Percentiles rank a stretch among this genome's conserved stretches.
phyloP scores from a whole-genome alignment of 2,888 invertebrate genomes.

The Didymodactylos carnosus region DNA sequence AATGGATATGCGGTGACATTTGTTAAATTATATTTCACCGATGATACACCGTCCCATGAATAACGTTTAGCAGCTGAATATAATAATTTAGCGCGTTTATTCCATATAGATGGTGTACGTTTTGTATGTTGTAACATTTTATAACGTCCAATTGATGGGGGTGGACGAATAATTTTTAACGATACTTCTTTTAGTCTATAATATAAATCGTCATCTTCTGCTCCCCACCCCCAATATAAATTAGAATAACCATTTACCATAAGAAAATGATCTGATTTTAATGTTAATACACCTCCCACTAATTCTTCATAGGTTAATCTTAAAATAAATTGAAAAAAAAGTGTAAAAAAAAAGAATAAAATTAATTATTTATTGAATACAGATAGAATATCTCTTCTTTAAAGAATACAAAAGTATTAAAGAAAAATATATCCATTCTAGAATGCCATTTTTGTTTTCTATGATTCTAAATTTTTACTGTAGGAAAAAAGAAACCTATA shows the following conservation, averaged over 20 bases:
- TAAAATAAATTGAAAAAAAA: constrained; percentile 10
- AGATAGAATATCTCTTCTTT: neutral
- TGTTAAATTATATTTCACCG: neutral
- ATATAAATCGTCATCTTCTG: constrained; percentile 29
- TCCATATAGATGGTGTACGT: constrained; percentile 23
- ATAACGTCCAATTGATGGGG: constrained; percentile 73
- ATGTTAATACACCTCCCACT: constrained; percentile 36
- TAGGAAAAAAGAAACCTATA: too few species aligned
- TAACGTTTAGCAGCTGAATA: constrained; percentile 49
- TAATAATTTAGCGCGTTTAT: constrained; percentile 49
- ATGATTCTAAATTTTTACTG: too few species aligned
- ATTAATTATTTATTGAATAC: neutral
- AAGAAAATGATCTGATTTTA: constrained; percentile 32
- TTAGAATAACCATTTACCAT: constrained; percentile 35
- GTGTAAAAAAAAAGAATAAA: neutral
- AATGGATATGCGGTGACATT: neutral
- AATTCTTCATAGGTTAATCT: constrained; percentile 34
- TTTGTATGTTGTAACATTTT: constrained; percentile 73
- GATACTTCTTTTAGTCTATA: constrained; percentile 36
- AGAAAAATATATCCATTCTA: neutral
- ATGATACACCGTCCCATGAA: constrained; percentile 13
- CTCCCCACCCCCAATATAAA: constrained; percentile 35
- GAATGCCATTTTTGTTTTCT: neutral
- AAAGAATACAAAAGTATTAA: neutral
- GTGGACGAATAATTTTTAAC: constrained; percentile 73